phyloP scores from a whole-genome alignment of 2,797 vertebrate genomes.

The Gallirallus australis region DNA sequence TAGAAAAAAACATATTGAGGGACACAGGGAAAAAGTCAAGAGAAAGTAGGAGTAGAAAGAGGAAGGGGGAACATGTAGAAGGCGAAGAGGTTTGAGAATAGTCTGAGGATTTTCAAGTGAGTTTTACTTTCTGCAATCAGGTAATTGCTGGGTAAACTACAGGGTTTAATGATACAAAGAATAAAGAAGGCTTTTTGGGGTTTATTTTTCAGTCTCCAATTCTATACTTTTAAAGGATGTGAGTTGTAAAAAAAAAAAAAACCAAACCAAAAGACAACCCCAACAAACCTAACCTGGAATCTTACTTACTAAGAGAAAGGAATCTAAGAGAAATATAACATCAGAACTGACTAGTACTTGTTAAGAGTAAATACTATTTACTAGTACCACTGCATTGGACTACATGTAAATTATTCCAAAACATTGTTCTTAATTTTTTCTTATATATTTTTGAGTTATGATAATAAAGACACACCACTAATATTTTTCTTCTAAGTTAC shows the following conservation, averaged over 20 bases:
- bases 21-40: neutral
- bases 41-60: neutral
- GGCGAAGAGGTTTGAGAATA: neutral
- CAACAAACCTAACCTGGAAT: neutral
- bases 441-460: neutral
- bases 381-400: neutral
- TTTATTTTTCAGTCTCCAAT: neutral
- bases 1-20: neutral
- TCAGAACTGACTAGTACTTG: neutral
- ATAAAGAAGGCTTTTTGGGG: rapidly evolving
- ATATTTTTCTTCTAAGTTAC: neutral
- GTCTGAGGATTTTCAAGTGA: neutral
- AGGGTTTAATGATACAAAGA: neutral
- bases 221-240: neutral
- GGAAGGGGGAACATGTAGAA: neutral
- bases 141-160: neutral
- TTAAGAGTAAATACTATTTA: neutral
- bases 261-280: no score
- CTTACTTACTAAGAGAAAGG: neutral
- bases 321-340: neutral
- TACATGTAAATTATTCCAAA: neutral
- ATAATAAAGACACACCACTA: neutral
- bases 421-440: neutral
- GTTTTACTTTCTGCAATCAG: neutral
- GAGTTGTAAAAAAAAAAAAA: neutral